These are phyloP conservation scores for Micoletzkya japonica DNA, from an alignment of 2,888 invertebrate species.

Conservation along the genomic window DNA sequence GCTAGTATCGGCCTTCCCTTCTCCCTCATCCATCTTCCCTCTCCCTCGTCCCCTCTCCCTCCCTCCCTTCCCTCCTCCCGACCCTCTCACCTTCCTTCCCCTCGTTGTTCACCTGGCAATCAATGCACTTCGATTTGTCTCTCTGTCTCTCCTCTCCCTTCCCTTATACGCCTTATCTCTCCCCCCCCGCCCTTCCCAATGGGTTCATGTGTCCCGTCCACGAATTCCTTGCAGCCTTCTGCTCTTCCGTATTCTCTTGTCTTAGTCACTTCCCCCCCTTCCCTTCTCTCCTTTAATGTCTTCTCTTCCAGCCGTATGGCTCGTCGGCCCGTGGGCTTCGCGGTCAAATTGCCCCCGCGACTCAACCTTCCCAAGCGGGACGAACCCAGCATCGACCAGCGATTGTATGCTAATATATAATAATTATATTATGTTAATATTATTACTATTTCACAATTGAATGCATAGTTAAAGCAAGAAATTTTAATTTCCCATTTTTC, in stretches of 20 bases:
- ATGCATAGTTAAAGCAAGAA: too few species aligned
- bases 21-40: neutral
- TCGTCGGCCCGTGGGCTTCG: too few species aligned
- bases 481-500: too few species aligned
- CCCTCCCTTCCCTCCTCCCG: neutral
- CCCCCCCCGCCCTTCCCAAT: neutral
- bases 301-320: too few species aligned
- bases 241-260: neutral
- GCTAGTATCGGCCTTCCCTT: neutral
- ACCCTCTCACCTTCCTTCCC: neutral
- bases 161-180: neutral
- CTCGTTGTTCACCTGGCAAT: neutral
- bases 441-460: too few species aligned
- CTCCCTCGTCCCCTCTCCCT: neutral
- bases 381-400: too few species aligned
- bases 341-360: too few species aligned
- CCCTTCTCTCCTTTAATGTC: conserved; percentile 5
- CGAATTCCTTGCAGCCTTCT: neutral
- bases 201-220: neutral
- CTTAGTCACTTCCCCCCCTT: neutral
- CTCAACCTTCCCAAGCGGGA: too few species aligned
- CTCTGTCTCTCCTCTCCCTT: neutral
- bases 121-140: neutral
- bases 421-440: too few species aligned
- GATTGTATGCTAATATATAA: too few species aligned